Base-by-base conservation (phyloP, 2,113 vertebrate genomes). In the Anser brachyrhynchus region DNA sequence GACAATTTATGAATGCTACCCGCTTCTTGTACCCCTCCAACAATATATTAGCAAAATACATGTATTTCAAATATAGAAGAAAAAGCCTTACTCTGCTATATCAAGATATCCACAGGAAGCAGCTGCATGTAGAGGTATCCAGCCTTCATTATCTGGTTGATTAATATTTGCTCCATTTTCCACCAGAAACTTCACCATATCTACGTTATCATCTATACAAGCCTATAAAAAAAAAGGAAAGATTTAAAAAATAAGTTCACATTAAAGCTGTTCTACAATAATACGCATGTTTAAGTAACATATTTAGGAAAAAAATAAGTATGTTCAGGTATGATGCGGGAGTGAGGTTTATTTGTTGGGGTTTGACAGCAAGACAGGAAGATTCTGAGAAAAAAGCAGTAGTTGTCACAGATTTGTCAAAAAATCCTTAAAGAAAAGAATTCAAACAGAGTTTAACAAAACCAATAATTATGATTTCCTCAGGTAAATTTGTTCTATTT, bases 151-250 rank as follows among this genome's bases (percentile, higher is more conserved):
- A 98, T 99, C 99, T 61, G 99, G 99, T 98, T 99, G 99, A 98
- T 99, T 99, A 98, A 99, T 99, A 98, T 98, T 98, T 97, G 99
- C 99, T 96, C 99, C 99, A 90, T 99, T 98, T 97, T 99, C 99
- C 98, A 99, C 99, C 95, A 99, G 98, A 98, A 99, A 99, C 91
- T 99, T 99, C 98, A 99, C 99, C 99, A 99, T 99, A 98, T 99
- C 99, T 84, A 99, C 97, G 96, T 99, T 99, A 98, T 99, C 99
- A 96, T 99, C 99, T 98, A 99, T 99, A 98, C 99, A 99, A 65
- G 99, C 99, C 99, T 99, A 97, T 73, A 97, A 98, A 95, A 84
- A 97, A 97, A 97, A 46, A 18, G 6, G 43, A 97, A 92, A 97
- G 91, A 95, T 80, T 97, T 87, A 91, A 94, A 93, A 97, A 94